Evolutionary conservation across 2,797 vertebrate species (phyloP).

Genomic region (Cryptoprocta ferox): DNA sequence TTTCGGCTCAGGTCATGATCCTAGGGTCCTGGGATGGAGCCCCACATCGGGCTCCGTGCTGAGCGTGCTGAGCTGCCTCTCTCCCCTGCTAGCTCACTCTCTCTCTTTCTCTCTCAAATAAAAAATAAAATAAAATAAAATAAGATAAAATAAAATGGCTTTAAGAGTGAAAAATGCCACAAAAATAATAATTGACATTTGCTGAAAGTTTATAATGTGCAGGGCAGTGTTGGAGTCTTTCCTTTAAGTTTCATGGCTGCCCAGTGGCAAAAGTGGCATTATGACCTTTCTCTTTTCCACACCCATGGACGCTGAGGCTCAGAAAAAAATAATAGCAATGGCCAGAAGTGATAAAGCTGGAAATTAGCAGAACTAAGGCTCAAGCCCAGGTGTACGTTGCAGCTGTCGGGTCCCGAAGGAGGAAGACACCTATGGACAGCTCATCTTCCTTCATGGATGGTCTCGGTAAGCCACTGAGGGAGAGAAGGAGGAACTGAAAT

Average conservation of each 20-base stretch:
- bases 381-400: neutral
- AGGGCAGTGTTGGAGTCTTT: neutral
- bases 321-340: neutral
- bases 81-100: no score
- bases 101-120: no score
- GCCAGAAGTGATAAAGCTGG: neutral
- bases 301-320: neutral
- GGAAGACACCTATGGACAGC: neutral
- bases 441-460: neutral
- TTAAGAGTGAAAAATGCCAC: neutral
- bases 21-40: no score
- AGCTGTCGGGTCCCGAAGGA: neutral
- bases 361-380: neutral
- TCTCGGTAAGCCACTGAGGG: neutral
- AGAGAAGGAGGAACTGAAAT: neutral
- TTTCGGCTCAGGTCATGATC: no score
- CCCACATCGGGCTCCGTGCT: no score
- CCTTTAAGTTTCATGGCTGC: neutral
- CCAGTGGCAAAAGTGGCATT: neutral
- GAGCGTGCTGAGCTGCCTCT: no score
- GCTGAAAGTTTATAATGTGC: neutral
- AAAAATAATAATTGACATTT: neutral
- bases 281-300: neutral
- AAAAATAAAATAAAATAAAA: no score
- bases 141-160: neutral